Evolutionary conservation across 2,797 vertebrate genomes (phyloP), one percentile per base, ranked within the genome.

Genomic region (Lindbergichthys nudifrons): DNA sequence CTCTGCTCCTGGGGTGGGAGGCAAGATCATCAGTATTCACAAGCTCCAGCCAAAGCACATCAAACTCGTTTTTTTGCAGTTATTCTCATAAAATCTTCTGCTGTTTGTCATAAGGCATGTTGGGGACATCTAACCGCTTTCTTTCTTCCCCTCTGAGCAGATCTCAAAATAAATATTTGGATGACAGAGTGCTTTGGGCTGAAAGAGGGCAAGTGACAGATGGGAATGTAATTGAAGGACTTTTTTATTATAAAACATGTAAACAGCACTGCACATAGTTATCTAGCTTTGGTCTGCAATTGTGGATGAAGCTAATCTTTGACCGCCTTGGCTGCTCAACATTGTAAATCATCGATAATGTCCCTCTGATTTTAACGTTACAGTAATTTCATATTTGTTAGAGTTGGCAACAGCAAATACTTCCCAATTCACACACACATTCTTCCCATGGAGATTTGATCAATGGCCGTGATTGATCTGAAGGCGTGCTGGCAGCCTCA

Each of bases 401-500:
- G 39, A 74, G 70, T 53, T 73, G 19, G 30, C 71, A 60, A 81
- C 68, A 83, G 47, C 71, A 82, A 76, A 75, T 48, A 75, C 59
- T 76, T 73, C 56, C 67, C 65, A 52, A 57, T 75, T 56, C 13
- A 72, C 77, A 68, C 70, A 36, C 21, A 51, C 73, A 74, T 75
- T 84, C 71, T 73, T 77, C 77, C 51, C 30, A n/a, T 78, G 82
- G 67, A 73, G 84, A 36, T 70, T 8, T 47, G 81, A 93, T 93
- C 90, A 80, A 92, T 93, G 56, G 36, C 70, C 77, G 51, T 88
- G 88, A 94, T 91, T 88, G 92, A 93, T 92, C 83, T 70, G 80
- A 81, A 51, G 80, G 77, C 61, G 53, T 65, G 75, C 80, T 88
- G 90, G 84, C 87, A 91, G 89, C 86, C 81, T 6, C 8, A 19